Conservation (phyloP, 92 coral and sea anemone genomes). For the Heteractis magnifica region DNA sequence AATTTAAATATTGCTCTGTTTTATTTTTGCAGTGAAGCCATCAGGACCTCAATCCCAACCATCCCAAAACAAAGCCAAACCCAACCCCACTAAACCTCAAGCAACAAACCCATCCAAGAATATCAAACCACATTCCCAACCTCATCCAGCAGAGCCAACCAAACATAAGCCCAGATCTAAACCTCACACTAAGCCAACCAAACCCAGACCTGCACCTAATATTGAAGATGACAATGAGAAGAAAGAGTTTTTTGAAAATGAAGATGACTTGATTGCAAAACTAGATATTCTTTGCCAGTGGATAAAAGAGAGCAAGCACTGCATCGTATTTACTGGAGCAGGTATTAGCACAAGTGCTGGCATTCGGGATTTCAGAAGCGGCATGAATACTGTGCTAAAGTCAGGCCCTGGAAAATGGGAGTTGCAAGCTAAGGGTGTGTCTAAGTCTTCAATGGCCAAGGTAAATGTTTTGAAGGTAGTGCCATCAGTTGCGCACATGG, state of each 20-base stretch:
- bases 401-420: slow-evolving; percentile 80
- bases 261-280: slow-evolving; percentile 46
- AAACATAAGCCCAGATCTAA: slow-evolving; percentile 23
- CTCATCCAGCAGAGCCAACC: neutral
- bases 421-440: slow-evolving; percentile 46
- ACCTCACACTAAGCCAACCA: neutral
- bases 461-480: slow-evolving; percentile 52
- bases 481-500: slow-evolving; percentile 73
- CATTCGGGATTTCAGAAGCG: slow-evolving; percentile 71
- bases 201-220: slow-evolving; percentile 17
- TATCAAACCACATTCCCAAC: neutral
- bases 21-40: neutral
- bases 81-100: neutral
- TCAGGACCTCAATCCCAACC: neutral
- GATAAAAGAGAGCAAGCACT: slow-evolving; percentile 64
- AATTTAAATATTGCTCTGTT: neutral
- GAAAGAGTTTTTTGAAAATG: slow-evolving; percentile 69
- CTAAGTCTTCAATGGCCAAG: slow-evolving; percentile 32
- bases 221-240: slow-evolving; percentile 52
- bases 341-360: slow-evolving; percentile 83
- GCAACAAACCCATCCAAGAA: neutral
- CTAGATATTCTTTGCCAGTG: slow-evolving; percentile 49
- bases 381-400: slow-evolving; percentile 70
- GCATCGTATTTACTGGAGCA: slow-evolving; percentile 75
- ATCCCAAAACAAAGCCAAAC: neutral